Conservation (phyloP, 1,140 invertebrate species). For the Tribolium madens region DNA sequence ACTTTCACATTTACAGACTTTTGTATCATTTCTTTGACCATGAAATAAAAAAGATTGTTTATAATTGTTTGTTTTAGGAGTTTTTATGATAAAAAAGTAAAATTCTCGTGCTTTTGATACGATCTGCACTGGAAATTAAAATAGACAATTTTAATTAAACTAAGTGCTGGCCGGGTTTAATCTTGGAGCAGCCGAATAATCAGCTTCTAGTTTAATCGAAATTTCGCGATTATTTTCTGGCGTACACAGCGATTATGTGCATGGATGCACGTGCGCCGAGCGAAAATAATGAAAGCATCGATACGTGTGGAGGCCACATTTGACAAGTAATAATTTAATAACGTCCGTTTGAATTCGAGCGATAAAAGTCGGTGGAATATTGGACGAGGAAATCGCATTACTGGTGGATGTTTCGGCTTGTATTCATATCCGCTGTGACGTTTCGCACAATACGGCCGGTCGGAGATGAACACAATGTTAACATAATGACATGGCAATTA, state of each 20-base stretch:
- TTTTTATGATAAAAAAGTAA: no score
- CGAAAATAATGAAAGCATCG: slow-evolving; percentile 19
- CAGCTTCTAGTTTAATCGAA: slow-evolving; percentile 6
- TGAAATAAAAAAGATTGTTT: no score
- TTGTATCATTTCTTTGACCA: no score
- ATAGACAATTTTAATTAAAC: not conserved
- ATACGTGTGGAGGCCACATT: not conserved
- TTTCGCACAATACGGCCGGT: not conserved
- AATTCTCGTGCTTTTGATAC: not conserved
- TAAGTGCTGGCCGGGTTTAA: not conserved
- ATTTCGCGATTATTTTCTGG: slow-evolving; percentile 7
- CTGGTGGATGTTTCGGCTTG: slow-evolving; percentile 7
- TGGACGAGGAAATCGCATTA: slow-evolving; percentile 11
- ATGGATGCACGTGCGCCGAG: not conserved
- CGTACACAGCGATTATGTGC: slow-evolving; percentile 6
- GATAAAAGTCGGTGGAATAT: slow-evolving; percentile 12
- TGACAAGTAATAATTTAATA: slow-evolving; percentile 41
- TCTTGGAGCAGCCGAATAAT: not conserved
- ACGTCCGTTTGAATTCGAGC: slow-evolving; percentile 25
- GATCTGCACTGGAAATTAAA: not conserved
- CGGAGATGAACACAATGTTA: slow-evolving; percentile 35
- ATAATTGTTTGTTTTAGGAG: no score
- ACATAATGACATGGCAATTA: slow-evolving; percentile 46
- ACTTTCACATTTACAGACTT: no score
- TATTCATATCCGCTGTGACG: slow-evolving; percentile 39